Evolutionary conservation across 2,797 vertebrate genomes (phyloP).

Genomic region (Tachyglossus aculeatus): DNA sequence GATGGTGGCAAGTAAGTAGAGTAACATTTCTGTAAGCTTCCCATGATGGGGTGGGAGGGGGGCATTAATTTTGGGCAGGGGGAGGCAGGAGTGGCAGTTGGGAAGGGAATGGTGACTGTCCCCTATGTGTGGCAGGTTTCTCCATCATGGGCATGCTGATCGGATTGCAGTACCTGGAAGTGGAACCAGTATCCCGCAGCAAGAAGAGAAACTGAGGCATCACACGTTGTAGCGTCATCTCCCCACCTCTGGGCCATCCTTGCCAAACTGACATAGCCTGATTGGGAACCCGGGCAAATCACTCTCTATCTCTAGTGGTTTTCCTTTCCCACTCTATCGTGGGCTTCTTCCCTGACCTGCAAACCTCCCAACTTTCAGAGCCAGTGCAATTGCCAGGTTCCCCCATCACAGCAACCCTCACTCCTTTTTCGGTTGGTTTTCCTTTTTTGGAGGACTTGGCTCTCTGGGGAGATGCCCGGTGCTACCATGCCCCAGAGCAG

Average conservation of each 20-base stretch:
- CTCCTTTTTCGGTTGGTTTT: not conserved
- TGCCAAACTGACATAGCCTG: too few species aligned
- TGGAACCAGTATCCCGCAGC: conserved; percentile 76
- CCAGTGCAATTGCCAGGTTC: not conserved
- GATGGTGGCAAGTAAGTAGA: conserved; percentile 91
- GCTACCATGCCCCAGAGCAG: conserved; percentile 17
- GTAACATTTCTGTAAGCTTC: not conserved
- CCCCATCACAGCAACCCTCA: not conserved
- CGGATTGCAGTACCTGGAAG: conserved; percentile 86
- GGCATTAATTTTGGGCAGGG: not conserved
- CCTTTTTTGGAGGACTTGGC: not conserved
- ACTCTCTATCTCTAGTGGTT: not conserved
- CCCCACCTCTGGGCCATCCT: not conserved
- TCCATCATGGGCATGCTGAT: conserved; percentile 92
- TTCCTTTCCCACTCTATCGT: not conserved
- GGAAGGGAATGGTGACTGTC: not conserved
- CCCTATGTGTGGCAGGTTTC: conserved; percentile 76
- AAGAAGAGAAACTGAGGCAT: conserved; percentile 90
- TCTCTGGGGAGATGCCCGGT: conserved; percentile 17
- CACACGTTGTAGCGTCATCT: not conserved
- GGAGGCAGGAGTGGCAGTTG: not conserved
- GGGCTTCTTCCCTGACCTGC: not conserved
- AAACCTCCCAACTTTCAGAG: not conserved
- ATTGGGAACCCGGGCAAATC: too few species aligned
- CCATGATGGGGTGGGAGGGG: not conserved